Evolutionary conservation across 2,113 vertebrate species (phyloP).

Genomic region (Capricornis sumatraensis): DNA sequence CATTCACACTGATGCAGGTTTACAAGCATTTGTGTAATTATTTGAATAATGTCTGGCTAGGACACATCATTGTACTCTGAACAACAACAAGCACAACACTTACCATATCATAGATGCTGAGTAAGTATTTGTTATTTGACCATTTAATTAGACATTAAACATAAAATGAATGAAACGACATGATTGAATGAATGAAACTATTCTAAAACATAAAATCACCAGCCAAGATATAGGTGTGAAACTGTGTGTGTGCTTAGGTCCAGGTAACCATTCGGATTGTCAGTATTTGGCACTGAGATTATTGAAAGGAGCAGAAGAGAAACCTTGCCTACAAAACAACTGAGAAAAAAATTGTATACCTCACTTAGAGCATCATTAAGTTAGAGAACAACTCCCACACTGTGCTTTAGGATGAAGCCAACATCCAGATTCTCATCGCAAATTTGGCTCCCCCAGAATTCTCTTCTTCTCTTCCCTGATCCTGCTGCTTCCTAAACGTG

Average conservation of each 20-base stretch:
- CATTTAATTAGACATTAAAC: not conserved
- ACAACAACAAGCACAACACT: not conserved
- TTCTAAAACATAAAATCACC: not conserved
- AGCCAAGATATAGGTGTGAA: not conserved
- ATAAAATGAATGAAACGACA: not conserved
- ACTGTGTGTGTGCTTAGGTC: not conserved
- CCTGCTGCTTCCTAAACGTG: not conserved
- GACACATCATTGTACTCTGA: not conserved
- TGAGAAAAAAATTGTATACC: not conserved
- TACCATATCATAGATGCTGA: not conserved
- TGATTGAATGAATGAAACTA: not conserved
- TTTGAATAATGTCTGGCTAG: not conserved
- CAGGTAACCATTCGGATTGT: not conserved
- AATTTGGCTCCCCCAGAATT: not conserved
- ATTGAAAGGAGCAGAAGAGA: not conserved
- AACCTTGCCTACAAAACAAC: not conserved
- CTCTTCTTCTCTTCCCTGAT: not conserved
- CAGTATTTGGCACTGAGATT: not conserved
- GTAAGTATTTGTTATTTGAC: not conserved
- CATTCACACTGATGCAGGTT: not conserved
- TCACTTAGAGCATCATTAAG: not conserved
- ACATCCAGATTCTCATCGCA: not conserved
- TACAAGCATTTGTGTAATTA: not conserved
- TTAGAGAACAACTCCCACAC: conserved; percentile 33
- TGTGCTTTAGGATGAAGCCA: not conserved